Conservation (phyloP, 2,797 vertebrate genomes). For the Tolypeutes matacus region DNA sequence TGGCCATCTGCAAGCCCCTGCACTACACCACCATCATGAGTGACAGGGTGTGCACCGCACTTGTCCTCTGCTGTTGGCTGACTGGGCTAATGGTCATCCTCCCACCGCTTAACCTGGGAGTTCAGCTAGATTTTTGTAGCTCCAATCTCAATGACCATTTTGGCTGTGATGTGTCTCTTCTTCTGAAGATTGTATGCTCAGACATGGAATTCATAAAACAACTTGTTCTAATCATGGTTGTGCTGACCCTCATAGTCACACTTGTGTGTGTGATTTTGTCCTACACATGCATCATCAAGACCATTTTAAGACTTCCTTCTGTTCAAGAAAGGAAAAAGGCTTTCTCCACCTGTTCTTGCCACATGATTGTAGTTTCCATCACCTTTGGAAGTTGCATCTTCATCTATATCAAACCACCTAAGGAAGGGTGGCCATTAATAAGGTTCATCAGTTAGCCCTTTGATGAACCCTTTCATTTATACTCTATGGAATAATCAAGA, state of each 20-base stretch:
- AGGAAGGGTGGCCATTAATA: conserved; percentile 67
- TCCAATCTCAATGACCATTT: conserved; percentile 64
- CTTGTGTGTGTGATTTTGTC: conserved; percentile 50
- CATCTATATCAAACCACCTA: conserved; percentile 79
- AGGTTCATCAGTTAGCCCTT: conserved; percentile 65
- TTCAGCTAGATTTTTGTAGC: conserved; percentile 65
- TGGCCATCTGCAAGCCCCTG: conserved; percentile 65
- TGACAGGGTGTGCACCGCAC: background rate
- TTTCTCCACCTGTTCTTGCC: conserved; percentile 49
- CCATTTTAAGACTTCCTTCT: conserved; percentile 57
- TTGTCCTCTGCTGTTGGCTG: conserved; percentile 62
- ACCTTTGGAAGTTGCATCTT: conserved; percentile 80
- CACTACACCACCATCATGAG: conserved; percentile 69
- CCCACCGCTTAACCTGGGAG: background rate
- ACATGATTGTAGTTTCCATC: conserved; percentile 51
- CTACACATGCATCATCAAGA: conserved; percentile 49
- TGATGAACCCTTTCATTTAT: conserved; percentile 77
- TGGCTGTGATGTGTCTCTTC: conserved; percentile 58
- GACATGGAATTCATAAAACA: conserved; percentile 43
- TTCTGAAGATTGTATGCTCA: conserved; percentile 62
- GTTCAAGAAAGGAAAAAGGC: conserved; percentile 61
- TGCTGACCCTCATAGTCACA: conserved; percentile 52
- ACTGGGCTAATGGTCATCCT: conserved; percentile 55
- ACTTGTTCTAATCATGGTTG: conserved; percentile 29
- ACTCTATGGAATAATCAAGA: conserved; percentile 66